Percentiles rank a stretch among this genome's conserved stretches.
phyloP scores from a whole-genome alignment of 92 coral and sea anemone genomes.

The Chrysogorgia sp. region DNA sequence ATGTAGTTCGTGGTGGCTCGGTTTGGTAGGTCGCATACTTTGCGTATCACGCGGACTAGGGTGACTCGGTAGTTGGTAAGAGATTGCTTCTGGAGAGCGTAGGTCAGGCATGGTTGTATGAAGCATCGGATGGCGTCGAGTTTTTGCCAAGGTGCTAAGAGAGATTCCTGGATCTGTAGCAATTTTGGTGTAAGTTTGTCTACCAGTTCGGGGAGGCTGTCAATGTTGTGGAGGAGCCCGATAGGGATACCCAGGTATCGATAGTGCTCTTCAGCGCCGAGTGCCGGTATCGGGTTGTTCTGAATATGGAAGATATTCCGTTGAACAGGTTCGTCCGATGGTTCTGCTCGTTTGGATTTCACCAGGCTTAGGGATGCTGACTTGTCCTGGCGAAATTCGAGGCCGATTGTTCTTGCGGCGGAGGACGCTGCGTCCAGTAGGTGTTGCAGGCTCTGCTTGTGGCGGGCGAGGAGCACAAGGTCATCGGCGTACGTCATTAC shows the following conservation, averaged over 20 bases:
- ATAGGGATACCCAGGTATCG: slow-evolving; percentile 39
- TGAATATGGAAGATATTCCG: slow-evolving; percentile 10
- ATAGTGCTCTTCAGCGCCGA: slow-evolving; percentile 30
- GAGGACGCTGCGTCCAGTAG: slow-evolving; percentile 26
- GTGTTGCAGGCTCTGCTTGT: slow-evolving; percentile 3
- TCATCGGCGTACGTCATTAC: slow-evolving; percentile 45
- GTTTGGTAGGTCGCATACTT: slow-evolving; percentile 26
- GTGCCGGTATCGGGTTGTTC: neutral
- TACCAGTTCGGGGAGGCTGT: neutral
- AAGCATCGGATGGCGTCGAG: slow-evolving; percentile 42
- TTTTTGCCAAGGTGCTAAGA: slow-evolving; percentile 47
- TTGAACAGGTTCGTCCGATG: neutral
- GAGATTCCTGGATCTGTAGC: neutral
- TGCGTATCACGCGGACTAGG: slow-evolving; percentile 24
- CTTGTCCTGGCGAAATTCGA: slow-evolving; percentile 41
- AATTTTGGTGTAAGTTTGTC: slow-evolving; percentile 18
- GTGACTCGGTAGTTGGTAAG: neutral
- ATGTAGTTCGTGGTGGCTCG: slow-evolving; percentile 8
- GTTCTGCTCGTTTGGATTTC: slow-evolving; percentile 7
- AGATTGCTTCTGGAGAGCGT: slow-evolving; percentile 4
- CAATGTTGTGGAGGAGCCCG: slow-evolving; percentile 9
- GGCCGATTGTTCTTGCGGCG: slow-evolving; percentile 34
- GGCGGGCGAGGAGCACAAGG: slow-evolving; percentile 25
- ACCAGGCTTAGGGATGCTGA: slow-evolving; percentile 17
- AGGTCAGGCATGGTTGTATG: slow-evolving; percentile 23